phyloP scores from a whole-genome alignment of 2,113 vertebrate genomes.

The Thermophis baileyi region DNA sequence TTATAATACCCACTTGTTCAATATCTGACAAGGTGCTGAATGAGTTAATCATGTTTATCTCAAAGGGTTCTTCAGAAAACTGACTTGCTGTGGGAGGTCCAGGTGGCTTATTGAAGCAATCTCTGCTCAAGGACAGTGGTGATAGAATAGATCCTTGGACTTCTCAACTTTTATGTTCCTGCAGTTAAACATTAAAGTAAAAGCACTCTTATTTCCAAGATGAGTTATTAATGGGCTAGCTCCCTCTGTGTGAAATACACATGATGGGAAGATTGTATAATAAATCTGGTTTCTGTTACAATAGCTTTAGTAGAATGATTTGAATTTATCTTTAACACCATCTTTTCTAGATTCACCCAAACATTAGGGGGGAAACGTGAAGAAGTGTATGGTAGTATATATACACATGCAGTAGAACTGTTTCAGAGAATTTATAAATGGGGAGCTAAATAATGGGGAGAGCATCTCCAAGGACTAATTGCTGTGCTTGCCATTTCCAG shows the following conservation, averaged over 20 bases:
- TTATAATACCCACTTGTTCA: background rate
- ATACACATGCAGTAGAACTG: background rate
- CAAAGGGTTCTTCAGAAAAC: background rate
- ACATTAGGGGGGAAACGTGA: background rate
- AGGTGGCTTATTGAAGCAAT: background rate
- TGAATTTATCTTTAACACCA: background rate
- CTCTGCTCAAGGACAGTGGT: background rate
- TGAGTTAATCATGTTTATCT: background rate
- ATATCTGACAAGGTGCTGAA: background rate
- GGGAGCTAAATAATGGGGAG: background rate
- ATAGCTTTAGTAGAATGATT: background rate
- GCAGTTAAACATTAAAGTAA: background rate
- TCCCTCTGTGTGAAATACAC: too few relatives aligned
- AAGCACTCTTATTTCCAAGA: too few relatives aligned
- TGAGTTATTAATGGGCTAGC: background rate
- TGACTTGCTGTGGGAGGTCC: background rate
- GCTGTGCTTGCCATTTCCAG: background rate
- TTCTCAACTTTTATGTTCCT: background rate
- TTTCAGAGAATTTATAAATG: background rate
- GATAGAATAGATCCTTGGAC: background rate
- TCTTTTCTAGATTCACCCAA: background rate
- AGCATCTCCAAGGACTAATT: background rate
- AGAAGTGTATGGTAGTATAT: background rate
- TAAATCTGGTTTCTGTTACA: background rate
- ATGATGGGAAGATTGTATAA: too few relatives aligned